Evolutionary conservation across 2,113 vertebrate genomes (phyloP).

Genomic region (Oreochromis tanganicae): DNA sequence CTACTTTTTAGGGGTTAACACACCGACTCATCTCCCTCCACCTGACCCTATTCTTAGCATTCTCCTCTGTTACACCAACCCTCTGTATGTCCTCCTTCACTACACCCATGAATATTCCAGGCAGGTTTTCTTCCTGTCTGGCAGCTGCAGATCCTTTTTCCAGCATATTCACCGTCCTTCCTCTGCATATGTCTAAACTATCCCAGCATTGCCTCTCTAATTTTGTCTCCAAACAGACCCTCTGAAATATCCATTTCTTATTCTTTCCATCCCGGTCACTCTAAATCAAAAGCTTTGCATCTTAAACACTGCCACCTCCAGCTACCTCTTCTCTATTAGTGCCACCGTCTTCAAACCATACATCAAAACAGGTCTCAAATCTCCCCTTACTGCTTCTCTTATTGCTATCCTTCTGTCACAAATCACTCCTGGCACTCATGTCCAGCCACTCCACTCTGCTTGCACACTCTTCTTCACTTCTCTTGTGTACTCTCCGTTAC

Average conservation of each 20-base stretch:
- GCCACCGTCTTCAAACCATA: neutral
- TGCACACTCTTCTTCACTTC: neutral
- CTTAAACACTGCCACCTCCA: neutral
- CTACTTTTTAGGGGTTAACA: accelerated
- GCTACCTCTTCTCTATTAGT: neutral
- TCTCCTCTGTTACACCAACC: neutral
- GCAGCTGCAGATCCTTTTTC: neutral
- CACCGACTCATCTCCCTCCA: neutral
- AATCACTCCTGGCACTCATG: neutral
- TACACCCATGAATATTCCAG: neutral
- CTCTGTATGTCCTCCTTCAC: neutral
- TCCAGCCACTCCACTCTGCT: neutral
- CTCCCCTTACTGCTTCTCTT: neutral
- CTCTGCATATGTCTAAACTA: neutral
- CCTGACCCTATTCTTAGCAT: neutral
- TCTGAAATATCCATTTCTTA: neutral
- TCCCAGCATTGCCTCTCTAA: accelerated
- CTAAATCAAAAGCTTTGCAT: neutral
- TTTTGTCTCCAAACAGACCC: neutral
- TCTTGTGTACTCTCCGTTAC: neutral
- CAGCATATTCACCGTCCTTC: neutral
- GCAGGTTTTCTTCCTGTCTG: neutral
- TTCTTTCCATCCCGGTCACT: neutral
- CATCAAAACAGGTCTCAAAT: neutral
- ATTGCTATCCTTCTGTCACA: neutral